Base-by-base conservation (phyloP, 2,113 vertebrate genomes). In the Marmota flaviventris region DNA sequence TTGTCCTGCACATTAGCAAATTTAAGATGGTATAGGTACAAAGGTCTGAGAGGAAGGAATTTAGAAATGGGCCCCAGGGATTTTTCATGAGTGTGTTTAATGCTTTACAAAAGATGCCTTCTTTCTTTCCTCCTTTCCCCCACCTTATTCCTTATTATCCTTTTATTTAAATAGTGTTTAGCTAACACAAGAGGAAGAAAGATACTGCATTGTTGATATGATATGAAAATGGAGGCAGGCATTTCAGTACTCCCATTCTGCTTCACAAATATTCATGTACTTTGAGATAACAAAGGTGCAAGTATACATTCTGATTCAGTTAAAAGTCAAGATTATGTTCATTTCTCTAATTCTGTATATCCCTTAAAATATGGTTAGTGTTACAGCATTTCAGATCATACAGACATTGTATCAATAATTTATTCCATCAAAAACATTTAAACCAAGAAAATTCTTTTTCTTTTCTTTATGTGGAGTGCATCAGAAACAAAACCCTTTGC, bases 181-280 rank as follows among this genome's bases (percentile, higher is more conserved):
- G 2, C 39, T 37, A 88, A 48, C 10, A 48, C 7, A 83, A 82
- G 2, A 10, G 78, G 39, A 84, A 72, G 70, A 24, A 45, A 85
- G 12, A 24, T 61, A 51, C 25, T 77, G 18, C 29, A 25, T 25
- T 67, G 4, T 27, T 84, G 22, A 2, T 27, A 24, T 84, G 27
- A 70, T 73, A 67, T 76, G 32, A 78, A 93, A 76, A 84, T 17
- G 24, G 25, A 82, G 5, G 29, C 0, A 76, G 9, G 37, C 1
- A 32, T 75, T 78, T 79, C 42, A 51, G 6, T 82, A 53, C 14
- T 67, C 12, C 56, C 51, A 12, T 32, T 70, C 32, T 75, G n/a
- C 84, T 63, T 89, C 22, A 93, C 61, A 85, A 89, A 83, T 89
- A 39, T 73, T 42, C 16, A 72, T 76, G n/a, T 39, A 67, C 14